These are phyloP conservation scores for Salmo trutta DNA, from an alignment of 2,797 vertebrate genomes.

Conservation along the genomic window DNA sequence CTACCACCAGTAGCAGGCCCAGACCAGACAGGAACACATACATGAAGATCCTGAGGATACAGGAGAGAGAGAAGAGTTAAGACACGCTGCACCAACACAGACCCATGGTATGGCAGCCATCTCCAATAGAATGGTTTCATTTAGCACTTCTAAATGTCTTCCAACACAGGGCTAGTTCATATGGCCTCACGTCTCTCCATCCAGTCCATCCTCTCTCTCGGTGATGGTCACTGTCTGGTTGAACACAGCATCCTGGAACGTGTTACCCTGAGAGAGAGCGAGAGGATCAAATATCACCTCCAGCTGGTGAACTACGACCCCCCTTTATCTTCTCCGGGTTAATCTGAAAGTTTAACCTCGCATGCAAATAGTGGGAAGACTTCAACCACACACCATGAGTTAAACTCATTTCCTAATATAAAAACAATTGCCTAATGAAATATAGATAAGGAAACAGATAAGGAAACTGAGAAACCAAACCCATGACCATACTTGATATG, in stretches of 20 bases:
- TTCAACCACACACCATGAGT: background rate
- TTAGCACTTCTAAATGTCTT: background rate
- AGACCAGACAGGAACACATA: conserved; percentile 97
- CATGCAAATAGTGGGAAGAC: background rate
- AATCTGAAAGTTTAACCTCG: background rate
- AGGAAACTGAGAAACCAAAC: no score
- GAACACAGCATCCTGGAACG: conserved; percentile 97
- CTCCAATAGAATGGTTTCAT: no score
- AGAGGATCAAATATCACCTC: background rate
- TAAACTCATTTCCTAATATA: background rate
- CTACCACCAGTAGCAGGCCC: conserved; percentile 87
- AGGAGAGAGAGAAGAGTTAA: background rate
- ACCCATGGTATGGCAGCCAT: no score
- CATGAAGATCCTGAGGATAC: conserved; percentile 88
- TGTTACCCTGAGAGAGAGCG: conserved; percentile 79
- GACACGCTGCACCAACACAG: no score
- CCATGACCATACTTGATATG: no score
- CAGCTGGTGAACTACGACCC: background rate
- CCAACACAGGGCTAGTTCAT: conserved; percentile 34
- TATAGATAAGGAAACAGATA: no score
- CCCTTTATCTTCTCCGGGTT: no score
- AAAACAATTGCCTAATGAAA: background rate
- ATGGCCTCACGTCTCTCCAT: conserved; percentile 89
- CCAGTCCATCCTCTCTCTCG: conserved; percentile 91
- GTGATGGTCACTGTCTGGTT: conserved; percentile 97